Base-by-base conservation (phyloP, 2,888 invertebrate species). In the Drosophila limbata region DNA sequence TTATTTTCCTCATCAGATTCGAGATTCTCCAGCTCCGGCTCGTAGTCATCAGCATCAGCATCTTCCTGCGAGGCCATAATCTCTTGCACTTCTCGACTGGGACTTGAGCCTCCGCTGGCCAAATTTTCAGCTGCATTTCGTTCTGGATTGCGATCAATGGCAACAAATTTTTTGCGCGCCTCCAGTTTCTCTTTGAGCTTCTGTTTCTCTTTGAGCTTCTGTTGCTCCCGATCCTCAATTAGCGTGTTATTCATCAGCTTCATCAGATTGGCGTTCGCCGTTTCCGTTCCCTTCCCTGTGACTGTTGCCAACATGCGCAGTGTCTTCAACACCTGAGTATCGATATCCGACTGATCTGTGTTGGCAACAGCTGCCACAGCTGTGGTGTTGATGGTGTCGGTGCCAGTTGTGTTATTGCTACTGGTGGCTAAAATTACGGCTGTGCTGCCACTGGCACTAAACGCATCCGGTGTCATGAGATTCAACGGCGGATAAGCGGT, bases 401-500 rank as follows among this genome's bases (percentile, higher is more conserved):
- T 55, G n/a, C 45, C 67, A 21, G 50, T 52, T 33, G 74, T 44
- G 13, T 21, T 69, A 21, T 69, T 59, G 56, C 47, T 89, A 39
- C 55, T 73, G 4, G 82, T 69, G 25, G 81, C 50, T 44, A 84
- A 53, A 28, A 66, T 71, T 19, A 73, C 69, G 40, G 77, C 56
- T 11, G 79, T 39, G 8, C 64, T 37, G n/a, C 28, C 42, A 35
- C 48, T 85, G 1, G 95, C 94, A 71, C 94, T 95, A 81, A 98
- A 98, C 17, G 97, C 97, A 89, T 97, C 97, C 0, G 98, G 97
- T 0, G 97, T 97, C 95, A 97, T 96, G 28, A 97, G 94, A 88
- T 95, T 97, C 25, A 96, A 92, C 31, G 93, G 93, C 10, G 93
- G 90, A 67, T 91, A 93, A 21, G 69, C 79, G 37, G 75, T 78